These are phyloP conservation scores for Sebastes dallii DNA, from an alignment of 2,797 vertebrate species.

Conservation along the genomic window DNA sequence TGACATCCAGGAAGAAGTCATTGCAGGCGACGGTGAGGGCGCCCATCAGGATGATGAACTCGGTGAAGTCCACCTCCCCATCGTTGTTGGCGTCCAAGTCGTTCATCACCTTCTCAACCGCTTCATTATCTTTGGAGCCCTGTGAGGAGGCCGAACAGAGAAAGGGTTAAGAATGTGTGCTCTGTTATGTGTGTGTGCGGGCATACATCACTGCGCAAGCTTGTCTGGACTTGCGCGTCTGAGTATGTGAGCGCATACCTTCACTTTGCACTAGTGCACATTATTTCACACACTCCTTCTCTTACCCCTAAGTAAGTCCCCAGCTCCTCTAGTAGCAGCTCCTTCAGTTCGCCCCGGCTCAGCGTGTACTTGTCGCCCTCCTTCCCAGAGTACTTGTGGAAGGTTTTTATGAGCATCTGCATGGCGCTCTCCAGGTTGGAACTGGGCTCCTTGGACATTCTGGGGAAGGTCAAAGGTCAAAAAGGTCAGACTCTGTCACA, in stretches of 20 bases:
- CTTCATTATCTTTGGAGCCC: constrained; percentile 84
- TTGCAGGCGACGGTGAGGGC: constrained; percentile 96
- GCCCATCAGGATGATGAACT: constrained; percentile 93
- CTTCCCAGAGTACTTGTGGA: constrained; percentile 87
- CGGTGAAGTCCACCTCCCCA: constrained; percentile 87
- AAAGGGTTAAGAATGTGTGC: constrained; percentile 27
- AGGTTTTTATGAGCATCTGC: constrained; percentile 88
- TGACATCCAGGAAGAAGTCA: constrained; percentile 88
- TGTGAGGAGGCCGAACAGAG: constrained; percentile 32
- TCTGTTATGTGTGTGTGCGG: constrained; percentile 8
- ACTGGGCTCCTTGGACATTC: constrained; percentile 86
- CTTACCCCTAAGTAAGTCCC: constrained; percentile 86
- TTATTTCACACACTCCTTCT: constrained; percentile 15
- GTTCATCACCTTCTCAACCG: constrained; percentile 86
- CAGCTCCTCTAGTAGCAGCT: constrained; percentile 84
- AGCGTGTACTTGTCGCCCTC: constrained; percentile 86
- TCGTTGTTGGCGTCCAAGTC: constrained; percentile 86
- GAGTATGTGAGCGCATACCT: constrained; percentile 50
- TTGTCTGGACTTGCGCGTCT: constrained; percentile 58
- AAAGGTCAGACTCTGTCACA: constrained; percentile 58
- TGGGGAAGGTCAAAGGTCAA: constrained; percentile 43
- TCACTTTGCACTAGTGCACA: constrained; percentile 23
- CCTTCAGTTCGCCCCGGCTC: constrained; percentile 82
- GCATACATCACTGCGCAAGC: constrained; percentile 45
- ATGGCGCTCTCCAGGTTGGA: constrained; percentile 86